Percentiles rank a stretch among this genome's conserved stretches.
phyloP scores from a whole-genome alignment of 2,797 vertebrate genomes.

The Chaunax sp. region DNA sequence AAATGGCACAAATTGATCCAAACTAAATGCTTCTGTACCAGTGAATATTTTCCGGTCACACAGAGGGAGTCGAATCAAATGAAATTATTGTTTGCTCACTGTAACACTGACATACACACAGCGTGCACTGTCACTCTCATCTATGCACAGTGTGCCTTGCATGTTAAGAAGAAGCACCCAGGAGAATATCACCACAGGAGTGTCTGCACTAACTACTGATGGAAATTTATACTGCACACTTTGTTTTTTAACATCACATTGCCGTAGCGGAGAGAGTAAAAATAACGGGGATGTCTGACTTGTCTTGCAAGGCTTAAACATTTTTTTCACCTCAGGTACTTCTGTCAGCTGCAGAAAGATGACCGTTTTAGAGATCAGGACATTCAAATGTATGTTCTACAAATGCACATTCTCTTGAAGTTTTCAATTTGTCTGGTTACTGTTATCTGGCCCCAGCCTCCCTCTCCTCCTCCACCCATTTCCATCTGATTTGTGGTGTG shows the following conservation, averaged over 20 bases:
- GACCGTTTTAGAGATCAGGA: slow-evolving; percentile 27
- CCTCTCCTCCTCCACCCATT: background rate
- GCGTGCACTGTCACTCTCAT: slow-evolving; percentile 46
- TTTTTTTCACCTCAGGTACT: slow-evolving; percentile 19
- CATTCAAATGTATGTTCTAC: slow-evolving; percentile 7
- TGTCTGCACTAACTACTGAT: slow-evolving; percentile 60
- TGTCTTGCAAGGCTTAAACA: slow-evolving; percentile 13
- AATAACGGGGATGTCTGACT: slow-evolving; percentile 25
- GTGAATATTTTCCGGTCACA: slow-evolving; percentile 27
- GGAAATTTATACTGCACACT: slow-evolving; percentile 65
- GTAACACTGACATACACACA: slow-evolving; percentile 30
- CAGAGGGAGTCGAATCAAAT: slow-evolving; percentile 4
- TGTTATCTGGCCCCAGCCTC: slow-evolving; percentile 15
- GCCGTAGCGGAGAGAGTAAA: slow-evolving; percentile 29
- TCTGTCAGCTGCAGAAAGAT: slow-evolving; percentile 22
- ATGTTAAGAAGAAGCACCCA: slow-evolving; percentile 62
- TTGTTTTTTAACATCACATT: slow-evolving; percentile 21
- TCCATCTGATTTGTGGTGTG: slow-evolving; percentile 23
- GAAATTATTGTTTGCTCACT: slow-evolving; percentile 31
- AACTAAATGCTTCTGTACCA: slow-evolving; percentile 3
- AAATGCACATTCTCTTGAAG: slow-evolving; percentile 3
- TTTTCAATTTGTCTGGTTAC: slow-evolving; percentile 21
- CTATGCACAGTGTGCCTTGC: slow-evolving; percentile 43
- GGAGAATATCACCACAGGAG: slow-evolving; percentile 69
- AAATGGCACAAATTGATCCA: slow-evolving; percentile 1